These are phyloP conservation scores for Anoura caudifer DNA, from an alignment of 2,113 vertebrate species.

Conservation along the genomic window DNA sequence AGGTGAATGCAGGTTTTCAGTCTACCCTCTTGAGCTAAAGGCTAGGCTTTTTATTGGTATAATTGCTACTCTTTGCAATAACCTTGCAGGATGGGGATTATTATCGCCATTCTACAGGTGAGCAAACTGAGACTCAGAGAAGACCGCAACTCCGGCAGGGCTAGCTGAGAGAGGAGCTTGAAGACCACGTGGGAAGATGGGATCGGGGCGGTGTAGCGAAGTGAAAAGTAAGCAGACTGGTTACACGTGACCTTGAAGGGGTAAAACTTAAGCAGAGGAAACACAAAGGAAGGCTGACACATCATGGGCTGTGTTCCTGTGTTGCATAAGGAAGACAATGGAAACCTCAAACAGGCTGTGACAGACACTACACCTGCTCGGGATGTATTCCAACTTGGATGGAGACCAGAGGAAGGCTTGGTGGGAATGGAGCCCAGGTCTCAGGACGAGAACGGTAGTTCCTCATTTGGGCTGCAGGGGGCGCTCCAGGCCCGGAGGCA, in stretches of 20 bases:
- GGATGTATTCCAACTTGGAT: not conserved
- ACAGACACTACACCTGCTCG: not conserved
- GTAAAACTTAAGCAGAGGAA: not conserved
- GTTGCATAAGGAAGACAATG: not conserved
- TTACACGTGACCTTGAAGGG: not conserved
- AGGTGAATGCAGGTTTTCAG: not conserved
- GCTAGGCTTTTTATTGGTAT: not conserved
- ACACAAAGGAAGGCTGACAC: not conserved
- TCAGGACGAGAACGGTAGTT: not conserved
- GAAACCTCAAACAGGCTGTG: not conserved
- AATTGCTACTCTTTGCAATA: not conserved
- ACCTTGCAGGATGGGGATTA: not conserved
- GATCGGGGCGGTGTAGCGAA: no score
- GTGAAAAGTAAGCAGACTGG: not conserved
- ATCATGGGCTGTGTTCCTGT: not conserved
- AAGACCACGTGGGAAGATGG: not conserved
- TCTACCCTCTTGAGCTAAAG: not conserved
- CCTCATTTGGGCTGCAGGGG: not conserved
- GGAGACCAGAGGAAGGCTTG: not conserved
- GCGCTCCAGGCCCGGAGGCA: not conserved
- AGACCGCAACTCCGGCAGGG: not conserved
- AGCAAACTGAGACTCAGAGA: not conserved
- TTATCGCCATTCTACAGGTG: not conserved
- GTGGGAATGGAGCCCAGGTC: not conserved
- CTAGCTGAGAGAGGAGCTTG: not conserved